Evolutionary conservation across 1,140 invertebrate genomes (phyloP).

Genomic region (Melitaea cinxia): DNA sequence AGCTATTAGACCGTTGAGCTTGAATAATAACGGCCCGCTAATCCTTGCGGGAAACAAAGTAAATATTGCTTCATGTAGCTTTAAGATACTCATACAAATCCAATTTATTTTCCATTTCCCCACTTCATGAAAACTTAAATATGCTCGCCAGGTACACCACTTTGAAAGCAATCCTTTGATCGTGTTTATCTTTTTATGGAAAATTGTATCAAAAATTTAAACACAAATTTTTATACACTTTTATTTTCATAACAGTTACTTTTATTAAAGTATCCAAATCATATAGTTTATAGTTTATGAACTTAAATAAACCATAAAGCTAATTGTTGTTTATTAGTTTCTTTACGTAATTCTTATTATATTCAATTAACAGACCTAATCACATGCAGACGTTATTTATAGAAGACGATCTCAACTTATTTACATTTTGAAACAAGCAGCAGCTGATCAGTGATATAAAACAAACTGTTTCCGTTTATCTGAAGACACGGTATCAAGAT

Average conservation of each 20-base stretch:
- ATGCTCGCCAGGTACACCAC: constrained; percentile 78
- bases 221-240: constrained; percentile 41
- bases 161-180: constrained; percentile 79
- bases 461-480: constrained; percentile 32
- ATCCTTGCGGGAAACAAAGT: constrained; percentile 67
- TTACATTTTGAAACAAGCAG: constrained; percentile 30
- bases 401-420: not conserved
- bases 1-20: constrained; percentile 41
- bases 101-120: constrained; percentile 81
- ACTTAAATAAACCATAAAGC: not conserved
- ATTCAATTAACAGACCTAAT: constrained; percentile 8
- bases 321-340: not conserved
- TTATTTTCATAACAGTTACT: constrained; percentile 16
- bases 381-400: constrained; percentile 9
- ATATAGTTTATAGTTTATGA: not conserved
- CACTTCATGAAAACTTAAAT: constrained; percentile 81
- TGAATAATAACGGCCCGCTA: constrained; percentile 58
- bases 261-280: constrained; percentile 32
- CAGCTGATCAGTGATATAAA: constrained; percentile 32
- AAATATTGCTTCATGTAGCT: constrained; percentile 70
- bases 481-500: constrained; percentile 27
- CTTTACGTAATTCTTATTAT: not conserved
- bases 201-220: constrained; percentile 76
- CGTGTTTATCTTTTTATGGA: constrained; percentile 75
- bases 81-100: constrained; percentile 79